Percentiles rank a stretch among this genome's conserved stretches.
phyloP scores from a whole-genome alignment of 2,888 invertebrate genomes.

The Nomada ruficornis region DNA sequence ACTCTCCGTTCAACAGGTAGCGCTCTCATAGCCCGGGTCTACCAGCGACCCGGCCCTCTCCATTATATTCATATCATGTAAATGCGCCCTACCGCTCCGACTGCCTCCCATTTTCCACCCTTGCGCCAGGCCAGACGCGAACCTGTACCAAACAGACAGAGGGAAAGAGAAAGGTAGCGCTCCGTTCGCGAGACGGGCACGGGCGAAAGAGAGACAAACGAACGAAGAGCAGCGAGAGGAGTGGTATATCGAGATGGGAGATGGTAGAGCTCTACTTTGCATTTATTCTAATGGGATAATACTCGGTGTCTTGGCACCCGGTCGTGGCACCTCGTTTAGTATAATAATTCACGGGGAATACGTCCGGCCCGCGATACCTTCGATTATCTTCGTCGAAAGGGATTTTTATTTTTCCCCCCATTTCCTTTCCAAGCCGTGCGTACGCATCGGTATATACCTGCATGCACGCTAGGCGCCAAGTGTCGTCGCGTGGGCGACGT shows the following conservation, averaged over 20 bases:
- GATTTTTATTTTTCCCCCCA: slow-evolving; percentile 39
- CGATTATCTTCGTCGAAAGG: slow-evolving; percentile 49
- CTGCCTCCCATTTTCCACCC: slow-evolving; percentile 73
- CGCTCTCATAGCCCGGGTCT: slow-evolving; percentile 74
- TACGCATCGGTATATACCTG: too few relatives aligned
- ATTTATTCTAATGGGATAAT: slow-evolving; percentile 79
- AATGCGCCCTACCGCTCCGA: slow-evolving; percentile 77
- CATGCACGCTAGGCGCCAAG: slow-evolving; percentile 22
- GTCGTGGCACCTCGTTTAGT: slow-evolving; percentile 61
- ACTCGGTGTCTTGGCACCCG: slow-evolving; percentile 66
- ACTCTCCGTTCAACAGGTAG: slow-evolving; percentile 83
- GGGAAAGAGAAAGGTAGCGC: neutral
- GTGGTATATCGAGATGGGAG: slow-evolving; percentile 32
- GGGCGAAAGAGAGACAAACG: slow-evolving; percentile 3
- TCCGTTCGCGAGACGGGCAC: neutral
- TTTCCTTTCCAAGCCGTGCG: neutral
- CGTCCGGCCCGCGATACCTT: slow-evolving; percentile 35
- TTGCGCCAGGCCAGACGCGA: slow-evolving; percentile 57
- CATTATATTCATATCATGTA: slow-evolving; percentile 84
- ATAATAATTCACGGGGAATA: slow-evolving; percentile 57
- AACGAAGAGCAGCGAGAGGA: slow-evolving; percentile 14
- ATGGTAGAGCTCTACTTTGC: slow-evolving; percentile 70
- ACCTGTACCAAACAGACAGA: slow-evolving; percentile 21
- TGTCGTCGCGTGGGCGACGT: slow-evolving; percentile 55
- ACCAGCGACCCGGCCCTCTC: slow-evolving; percentile 78